Conservation (phyloP, 2,113 vertebrate genomes). For the Megaptera novaeangliae region DNA sequence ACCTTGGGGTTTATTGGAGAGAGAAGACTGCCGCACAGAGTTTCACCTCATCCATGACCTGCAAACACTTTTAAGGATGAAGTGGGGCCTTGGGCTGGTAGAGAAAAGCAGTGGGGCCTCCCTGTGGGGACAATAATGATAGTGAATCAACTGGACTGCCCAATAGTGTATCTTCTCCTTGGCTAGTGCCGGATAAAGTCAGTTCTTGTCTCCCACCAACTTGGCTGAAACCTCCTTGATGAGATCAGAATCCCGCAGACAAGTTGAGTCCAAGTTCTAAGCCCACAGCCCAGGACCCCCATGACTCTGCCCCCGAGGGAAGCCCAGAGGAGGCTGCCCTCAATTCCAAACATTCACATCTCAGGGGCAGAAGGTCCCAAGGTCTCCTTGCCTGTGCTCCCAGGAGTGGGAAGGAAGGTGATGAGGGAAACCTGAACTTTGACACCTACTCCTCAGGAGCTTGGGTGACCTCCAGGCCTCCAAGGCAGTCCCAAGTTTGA, state of each 20-base stretch:
- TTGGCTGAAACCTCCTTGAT: neutral
- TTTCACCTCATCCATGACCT: neutral
- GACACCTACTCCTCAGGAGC: too few relatives aligned
- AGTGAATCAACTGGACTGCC: neutral
- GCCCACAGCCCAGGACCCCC: neutral
- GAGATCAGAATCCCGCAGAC: neutral
- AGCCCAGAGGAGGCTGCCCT: neutral
- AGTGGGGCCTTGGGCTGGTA: neutral
- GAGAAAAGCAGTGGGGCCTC: neutral
- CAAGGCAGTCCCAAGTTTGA: neutral
- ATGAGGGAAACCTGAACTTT: neutral
- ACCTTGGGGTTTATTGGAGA: neutral
- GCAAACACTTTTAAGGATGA: neutral
- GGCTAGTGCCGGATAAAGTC: neutral
- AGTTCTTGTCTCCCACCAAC: neutral
- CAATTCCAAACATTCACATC: neutral
- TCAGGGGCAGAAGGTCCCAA: neutral
- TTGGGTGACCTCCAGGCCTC: neutral
- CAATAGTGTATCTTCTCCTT: neutral
- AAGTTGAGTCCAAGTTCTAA: neutral
- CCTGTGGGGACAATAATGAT: neutral
- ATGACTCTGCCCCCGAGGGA: neutral
- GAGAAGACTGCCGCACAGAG: neutral
- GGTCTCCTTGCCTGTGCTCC: neutral
- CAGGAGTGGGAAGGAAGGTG: neutral